phyloP scores from a whole-genome alignment of 2,113 vertebrate species.

The Gasterosteus nipponicus region DNA sequence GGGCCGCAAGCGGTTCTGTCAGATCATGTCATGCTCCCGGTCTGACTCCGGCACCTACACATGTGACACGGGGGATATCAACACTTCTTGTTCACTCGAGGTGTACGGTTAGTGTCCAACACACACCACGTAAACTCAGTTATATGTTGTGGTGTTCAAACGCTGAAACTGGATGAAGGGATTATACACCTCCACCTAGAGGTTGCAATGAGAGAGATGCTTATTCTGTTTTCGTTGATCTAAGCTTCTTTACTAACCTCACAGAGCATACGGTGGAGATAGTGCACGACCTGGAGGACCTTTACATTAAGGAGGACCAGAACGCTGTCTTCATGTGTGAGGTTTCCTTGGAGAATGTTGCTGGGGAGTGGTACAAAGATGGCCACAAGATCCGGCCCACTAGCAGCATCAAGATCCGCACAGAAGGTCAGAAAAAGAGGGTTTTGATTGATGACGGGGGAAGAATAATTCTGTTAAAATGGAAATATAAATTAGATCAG shows the following conservation, averaged over 20 bases:
- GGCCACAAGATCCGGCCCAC: conserved; percentile 82
- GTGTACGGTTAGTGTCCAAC: conserved; percentile 83
- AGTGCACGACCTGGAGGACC: conserved; percentile 82
- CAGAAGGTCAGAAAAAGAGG: conserved; percentile 84
- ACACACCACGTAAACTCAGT: not conserved
- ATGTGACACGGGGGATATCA: conserved; percentile 78
- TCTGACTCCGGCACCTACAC: conserved; percentile 78
- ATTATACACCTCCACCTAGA: conserved; percentile 27
- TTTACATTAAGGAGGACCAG: conserved; percentile 86
- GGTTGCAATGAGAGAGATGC: conserved; percentile 3
- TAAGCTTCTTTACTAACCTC: not conserved
- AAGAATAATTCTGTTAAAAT: not conserved
- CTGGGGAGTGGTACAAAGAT: conserved; percentile 86
- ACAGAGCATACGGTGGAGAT: conserved; percentile 85
- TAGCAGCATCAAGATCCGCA: conserved; percentile 86
- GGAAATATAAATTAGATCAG: not conserved
- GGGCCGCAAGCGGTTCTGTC: conserved; percentile 82
- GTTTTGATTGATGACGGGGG: not conserved
- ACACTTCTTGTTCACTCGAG: conserved; percentile 77
- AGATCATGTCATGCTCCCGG: conserved; percentile 70
- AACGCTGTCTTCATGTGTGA: conserved; percentile 92
- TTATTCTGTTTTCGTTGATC: not conserved
- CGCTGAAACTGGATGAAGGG: not conserved
- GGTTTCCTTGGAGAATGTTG: conserved; percentile 81
- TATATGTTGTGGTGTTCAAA: not conserved